Evolutionary conservation across 1,140 invertebrate species (phyloP).

Genomic region (Heliconius nattereri): DNA sequence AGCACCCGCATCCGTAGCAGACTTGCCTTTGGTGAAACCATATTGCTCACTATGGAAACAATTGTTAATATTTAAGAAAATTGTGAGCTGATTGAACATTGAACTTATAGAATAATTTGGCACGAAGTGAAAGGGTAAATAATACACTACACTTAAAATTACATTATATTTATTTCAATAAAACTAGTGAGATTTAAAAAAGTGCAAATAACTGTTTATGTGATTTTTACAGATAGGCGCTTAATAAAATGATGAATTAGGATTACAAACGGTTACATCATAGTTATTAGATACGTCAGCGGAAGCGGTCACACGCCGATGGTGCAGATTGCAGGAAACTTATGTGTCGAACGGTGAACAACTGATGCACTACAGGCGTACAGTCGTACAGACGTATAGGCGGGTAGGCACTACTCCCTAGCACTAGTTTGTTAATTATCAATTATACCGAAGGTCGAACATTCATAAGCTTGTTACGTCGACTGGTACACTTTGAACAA

Average conservation of each 20-base stretch:
- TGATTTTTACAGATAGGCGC: constrained; percentile 39
- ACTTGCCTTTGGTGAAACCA: no score
- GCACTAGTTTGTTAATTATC: constrained; percentile 45
- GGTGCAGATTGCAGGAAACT: neutral
- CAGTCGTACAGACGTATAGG: no score
- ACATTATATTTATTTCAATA: constrained; percentile 49
- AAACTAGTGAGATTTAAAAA: constrained; percentile 65
- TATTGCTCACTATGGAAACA: no score
- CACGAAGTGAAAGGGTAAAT: neutral
- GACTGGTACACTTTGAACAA: neutral
- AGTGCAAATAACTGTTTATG: constrained; percentile 64
- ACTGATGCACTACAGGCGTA: neutral
- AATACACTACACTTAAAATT: constrained; percentile 10
- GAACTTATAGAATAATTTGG: no score
- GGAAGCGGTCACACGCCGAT: neutral
- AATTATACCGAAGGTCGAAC: constrained; percentile 52
- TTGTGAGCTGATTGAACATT: no score
- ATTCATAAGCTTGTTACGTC: constrained; percentile 61
- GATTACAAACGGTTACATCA: neutral
- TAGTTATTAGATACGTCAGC: neutral
- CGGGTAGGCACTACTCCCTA: neutral
- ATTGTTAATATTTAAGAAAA: no score
- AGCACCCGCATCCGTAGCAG: no score
- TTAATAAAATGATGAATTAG: constrained; percentile 3
- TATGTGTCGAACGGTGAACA: no score